Evolutionary conservation across 2,888 invertebrate species (phyloP).

Genomic region (Trissolcus brochymenae): DNA sequence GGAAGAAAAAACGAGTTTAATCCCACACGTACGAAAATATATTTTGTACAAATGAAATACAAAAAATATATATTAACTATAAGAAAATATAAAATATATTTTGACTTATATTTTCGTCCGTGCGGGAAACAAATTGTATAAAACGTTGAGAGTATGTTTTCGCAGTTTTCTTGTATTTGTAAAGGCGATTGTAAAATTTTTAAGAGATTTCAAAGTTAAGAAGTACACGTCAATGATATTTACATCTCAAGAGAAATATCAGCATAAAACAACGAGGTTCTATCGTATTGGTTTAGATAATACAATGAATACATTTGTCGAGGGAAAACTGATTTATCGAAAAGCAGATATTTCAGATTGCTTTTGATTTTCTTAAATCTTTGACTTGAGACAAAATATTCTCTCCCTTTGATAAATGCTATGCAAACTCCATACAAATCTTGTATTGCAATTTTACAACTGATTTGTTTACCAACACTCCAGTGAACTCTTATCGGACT

Average conservation of each 20-base stretch:
- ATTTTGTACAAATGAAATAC: no score
- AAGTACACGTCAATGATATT: no score
- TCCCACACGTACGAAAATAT: no score
- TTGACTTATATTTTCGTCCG: no score
- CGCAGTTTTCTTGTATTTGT: no score
- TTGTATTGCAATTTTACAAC: constrained; percentile 42
- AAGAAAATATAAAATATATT: no score
- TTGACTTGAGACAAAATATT: constrained; percentile 26
- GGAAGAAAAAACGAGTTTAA: no score
- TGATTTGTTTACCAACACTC: constrained; percentile 48
- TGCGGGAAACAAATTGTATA: no score
- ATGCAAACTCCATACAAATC: constrained; percentile 23
- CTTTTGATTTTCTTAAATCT: constrained; percentile 20
- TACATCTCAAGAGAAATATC: not conserved
- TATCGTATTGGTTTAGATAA: constrained; percentile 20
- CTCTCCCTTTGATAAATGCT: constrained; percentile 29
- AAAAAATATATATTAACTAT: no score
- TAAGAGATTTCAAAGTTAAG: no score
- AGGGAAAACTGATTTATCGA: constrained; percentile 17
- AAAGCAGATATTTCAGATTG: constrained; percentile 14
- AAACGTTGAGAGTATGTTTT: no score
- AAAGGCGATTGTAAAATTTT: no score
- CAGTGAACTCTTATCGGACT: constrained; percentile 42
- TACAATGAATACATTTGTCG: constrained; percentile 36
- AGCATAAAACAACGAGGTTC: not conserved